phyloP scores from a whole-genome alignment of 2,797 vertebrate species.

The Miichthys miiuy region DNA sequence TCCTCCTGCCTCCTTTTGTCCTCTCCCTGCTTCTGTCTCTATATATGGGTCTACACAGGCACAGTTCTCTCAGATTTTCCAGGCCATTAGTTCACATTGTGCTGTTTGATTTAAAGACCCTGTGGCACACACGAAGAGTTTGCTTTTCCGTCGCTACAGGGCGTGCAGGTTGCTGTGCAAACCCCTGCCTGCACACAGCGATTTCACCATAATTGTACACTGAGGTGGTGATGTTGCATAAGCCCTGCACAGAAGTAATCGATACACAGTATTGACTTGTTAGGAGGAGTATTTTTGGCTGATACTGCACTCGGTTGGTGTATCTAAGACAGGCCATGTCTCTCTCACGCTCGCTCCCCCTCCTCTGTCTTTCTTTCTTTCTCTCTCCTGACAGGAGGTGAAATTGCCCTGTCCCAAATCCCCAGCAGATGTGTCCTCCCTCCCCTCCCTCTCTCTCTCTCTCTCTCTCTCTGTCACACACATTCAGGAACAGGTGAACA shows the following conservation, averaged over 20 bases:
- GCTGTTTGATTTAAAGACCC: conserved; percentile 62
- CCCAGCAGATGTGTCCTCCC: conserved; percentile 60
- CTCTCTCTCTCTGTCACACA: background rate
- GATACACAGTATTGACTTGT: conserved; percentile 71
- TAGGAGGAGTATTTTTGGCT: conserved; percentile 70
- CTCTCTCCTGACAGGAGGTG: conserved; percentile 47
- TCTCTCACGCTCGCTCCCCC: conserved; percentile 29
- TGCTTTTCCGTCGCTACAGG: conserved; percentile 48
- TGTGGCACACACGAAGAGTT: conserved; percentile 61
- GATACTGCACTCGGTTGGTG: conserved; percentile 55
- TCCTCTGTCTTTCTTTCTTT: conserved; percentile 18
- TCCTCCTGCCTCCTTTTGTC: conserved; percentile 22
- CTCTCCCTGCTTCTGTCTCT: conserved; percentile 32
- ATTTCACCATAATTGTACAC: conserved; percentile 66
- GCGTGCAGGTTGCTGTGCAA: conserved; percentile 42
- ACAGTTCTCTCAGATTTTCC: conserved; percentile 47
- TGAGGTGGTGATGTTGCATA: conserved; percentile 73
- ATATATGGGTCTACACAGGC: conserved; percentile 33
- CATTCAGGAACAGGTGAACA: conserved; percentile 11
- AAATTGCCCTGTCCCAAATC: conserved; percentile 61
- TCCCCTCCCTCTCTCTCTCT: background rate
- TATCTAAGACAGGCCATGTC: conserved; percentile 43
- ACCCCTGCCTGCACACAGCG: conserved; percentile 39
- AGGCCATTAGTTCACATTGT: conserved; percentile 64
- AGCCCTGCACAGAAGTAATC: conserved; percentile 64